Evolutionary conservation across 35 echinoderm and acorn worm genomes (phyloP).

Genomic region (Apostichopus japonicus): DNA sequence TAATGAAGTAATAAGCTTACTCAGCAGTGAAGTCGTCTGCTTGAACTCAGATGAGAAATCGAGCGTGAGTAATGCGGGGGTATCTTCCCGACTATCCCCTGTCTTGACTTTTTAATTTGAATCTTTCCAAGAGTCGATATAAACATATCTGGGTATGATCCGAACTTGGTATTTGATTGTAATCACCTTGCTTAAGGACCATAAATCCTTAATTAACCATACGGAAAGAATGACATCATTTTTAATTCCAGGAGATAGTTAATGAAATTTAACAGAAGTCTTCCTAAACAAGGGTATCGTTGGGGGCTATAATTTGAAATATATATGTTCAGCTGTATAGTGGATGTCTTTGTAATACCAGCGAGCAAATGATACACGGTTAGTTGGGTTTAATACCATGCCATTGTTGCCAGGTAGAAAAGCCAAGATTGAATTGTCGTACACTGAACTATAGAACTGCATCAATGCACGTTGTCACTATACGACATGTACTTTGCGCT

Average conservation of each 20-base stretch:
- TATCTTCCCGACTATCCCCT: not conserved
- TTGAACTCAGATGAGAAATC: slow-evolving; percentile 23
- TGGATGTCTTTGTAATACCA: too few species aligned
- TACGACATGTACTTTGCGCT: too few species aligned
- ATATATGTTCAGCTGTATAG: too few species aligned
- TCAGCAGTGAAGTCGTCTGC: not conserved
- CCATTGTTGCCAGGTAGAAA: too few species aligned
- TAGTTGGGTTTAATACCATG: too few species aligned
- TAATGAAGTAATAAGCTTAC: slow-evolving; percentile 16
- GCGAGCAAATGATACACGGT: too few species aligned
- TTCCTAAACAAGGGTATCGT: not conserved
- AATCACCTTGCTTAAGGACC: slow-evolving; percentile 13
- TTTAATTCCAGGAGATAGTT: slow-evolving; percentile 2
- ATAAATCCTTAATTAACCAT: slow-evolving; percentile 12
- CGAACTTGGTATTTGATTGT: not conserved
- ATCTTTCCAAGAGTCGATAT: not conserved
- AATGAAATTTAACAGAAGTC: slow-evolving; percentile 13
- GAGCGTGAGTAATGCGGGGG: not conserved
- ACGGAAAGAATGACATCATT: slow-evolving; percentile 14
- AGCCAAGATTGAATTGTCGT: too few species aligned
- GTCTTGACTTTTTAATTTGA: not conserved
- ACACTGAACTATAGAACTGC: too few species aligned
- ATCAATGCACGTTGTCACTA: too few species aligned
- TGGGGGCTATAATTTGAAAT: too few species aligned
- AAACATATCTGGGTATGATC: slow-evolving; percentile 18